Conservation (phyloP, 1,140 invertebrate species). For the Fopius arisanus region DNA sequence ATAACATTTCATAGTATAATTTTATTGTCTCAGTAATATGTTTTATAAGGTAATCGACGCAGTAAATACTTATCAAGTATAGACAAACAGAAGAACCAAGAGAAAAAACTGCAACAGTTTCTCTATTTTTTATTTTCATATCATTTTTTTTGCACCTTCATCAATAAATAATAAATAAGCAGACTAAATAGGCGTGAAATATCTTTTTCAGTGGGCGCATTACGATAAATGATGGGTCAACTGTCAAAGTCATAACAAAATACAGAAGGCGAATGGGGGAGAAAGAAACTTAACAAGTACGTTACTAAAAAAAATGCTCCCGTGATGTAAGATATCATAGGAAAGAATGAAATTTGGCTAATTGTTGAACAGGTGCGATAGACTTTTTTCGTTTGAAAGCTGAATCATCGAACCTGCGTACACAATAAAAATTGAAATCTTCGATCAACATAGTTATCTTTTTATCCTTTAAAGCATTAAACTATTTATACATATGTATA, state of each 20-base stretch:
- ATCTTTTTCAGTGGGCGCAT: background rate
- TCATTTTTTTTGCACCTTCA: background rate
- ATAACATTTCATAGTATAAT: conserved; percentile 10
- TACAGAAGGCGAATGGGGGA: background rate
- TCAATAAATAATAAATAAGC: conserved; percentile 19
- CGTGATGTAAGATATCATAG: background rate
- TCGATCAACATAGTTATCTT: background rate
- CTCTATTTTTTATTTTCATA: background rate
- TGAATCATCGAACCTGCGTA: conserved; percentile 7
- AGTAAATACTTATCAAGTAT: conserved; percentile 7
- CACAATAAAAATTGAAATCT: background rate
- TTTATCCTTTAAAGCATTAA: background rate
- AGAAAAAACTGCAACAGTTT: background rate
- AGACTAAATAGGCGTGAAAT: background rate
- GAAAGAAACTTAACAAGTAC: background rate
- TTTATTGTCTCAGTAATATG: conserved; percentile 20
- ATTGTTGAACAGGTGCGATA: background rate
- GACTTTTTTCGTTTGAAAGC: background rate
- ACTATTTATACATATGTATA: conserved; percentile 1
- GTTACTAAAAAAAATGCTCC: background rate
- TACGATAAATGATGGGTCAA: background rate
- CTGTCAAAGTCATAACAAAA: background rate
- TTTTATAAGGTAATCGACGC: background rate
- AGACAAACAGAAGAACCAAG: background rate
- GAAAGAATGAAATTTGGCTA: background rate